Evolutionary conservation across 2,797 vertebrate species (phyloP).

Genomic region (Synanceia verrucosa): DNA sequence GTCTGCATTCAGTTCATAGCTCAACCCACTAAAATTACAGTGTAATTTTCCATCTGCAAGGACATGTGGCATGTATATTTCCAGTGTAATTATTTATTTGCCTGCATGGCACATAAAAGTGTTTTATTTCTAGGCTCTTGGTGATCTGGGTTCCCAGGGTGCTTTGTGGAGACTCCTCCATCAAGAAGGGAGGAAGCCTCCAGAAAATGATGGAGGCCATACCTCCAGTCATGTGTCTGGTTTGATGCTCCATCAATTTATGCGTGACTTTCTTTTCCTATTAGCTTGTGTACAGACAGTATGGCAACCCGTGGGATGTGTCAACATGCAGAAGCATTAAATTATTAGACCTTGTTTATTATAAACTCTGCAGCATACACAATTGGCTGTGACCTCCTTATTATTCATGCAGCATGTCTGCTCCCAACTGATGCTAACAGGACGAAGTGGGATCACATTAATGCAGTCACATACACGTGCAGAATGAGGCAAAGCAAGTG

Average conservation of each 20-base stretch:
- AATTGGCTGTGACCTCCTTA: constrained; percentile 63
- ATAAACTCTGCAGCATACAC: constrained; percentile 71
- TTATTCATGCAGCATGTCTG: constrained; percentile 75
- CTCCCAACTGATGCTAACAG: constrained; percentile 61
- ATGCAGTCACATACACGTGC: constrained; percentile 29
- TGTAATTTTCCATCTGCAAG: background rate
- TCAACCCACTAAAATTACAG: background rate
- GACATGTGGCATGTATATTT: background rate
- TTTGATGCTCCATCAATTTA: constrained; percentile 44
- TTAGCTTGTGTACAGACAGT: constrained; percentile 53
- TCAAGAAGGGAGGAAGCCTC: constrained; percentile 8
- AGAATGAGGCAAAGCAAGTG: constrained; percentile 12
- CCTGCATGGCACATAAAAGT: background rate
- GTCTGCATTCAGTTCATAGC: too few species aligned
- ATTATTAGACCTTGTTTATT: constrained; percentile 80
- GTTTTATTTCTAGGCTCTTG: background rate
- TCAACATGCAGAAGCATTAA: constrained; percentile 76
- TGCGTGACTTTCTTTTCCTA: constrained; percentile 47
- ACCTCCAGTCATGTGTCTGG: constrained; percentile 7
- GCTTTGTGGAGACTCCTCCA: constrained; percentile 14
- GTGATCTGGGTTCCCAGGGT: background rate
- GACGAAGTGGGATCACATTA: constrained; percentile 49
- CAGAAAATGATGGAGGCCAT: background rate
- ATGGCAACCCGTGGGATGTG: constrained; percentile 67
- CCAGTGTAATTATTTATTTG: background rate